A percentile compares a stretch with the other conserved stretches of the same genome.
phyloP scores from a whole-genome alignment of 2,797 vertebrate genomes.

The Oreochromis mossambicus region DNA sequence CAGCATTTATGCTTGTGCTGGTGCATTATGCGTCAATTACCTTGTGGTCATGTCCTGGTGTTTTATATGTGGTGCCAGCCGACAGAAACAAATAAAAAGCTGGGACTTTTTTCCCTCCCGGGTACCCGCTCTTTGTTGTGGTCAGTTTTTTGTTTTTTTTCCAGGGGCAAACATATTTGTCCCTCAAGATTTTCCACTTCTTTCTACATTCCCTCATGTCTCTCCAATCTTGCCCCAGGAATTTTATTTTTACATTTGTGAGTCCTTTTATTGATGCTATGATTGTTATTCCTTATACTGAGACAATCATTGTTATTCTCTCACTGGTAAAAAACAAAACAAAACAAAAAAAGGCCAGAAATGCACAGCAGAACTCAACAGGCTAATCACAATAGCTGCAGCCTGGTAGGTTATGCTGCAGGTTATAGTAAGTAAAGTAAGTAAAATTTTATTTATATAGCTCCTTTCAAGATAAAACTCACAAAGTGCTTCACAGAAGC shows the following conservation, averaged over 20 bases:
- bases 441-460: background rate
- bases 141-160: background rate
- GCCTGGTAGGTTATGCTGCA: no score
- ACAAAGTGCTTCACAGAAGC: background rate
- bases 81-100: background rate
- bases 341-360: background rate
- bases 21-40: background rate
- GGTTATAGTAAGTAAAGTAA: background rate
- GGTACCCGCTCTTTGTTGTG: background rate
- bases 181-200: background rate
- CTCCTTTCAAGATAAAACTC: background rate
- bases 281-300: background rate
- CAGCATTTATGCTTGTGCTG: background rate
- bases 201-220: background rate
- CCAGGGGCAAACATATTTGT: background rate
- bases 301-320: background rate
- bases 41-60: background rate
- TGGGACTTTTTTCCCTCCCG: background rate
- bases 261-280: background rate
- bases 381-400: background rate
- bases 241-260: background rate
- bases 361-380: background rate
- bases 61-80: background rate
- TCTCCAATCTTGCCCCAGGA: background rate
- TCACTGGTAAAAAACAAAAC: background rate